phyloP scores from a whole-genome alignment of 2,888 invertebrate species.

The Laspeyria flexula region DNA sequence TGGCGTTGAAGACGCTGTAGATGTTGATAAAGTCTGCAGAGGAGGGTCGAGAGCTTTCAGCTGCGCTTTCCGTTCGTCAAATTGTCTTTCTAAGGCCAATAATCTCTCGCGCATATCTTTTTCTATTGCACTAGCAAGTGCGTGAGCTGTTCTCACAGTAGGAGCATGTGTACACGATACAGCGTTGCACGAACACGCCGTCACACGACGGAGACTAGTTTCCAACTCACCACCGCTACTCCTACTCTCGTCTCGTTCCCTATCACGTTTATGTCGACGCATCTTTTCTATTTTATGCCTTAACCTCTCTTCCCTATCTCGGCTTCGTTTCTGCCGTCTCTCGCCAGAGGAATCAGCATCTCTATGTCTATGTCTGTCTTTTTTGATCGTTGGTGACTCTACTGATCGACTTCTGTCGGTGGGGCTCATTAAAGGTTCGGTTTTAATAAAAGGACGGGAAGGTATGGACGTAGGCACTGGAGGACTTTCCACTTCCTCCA shows the following conservation, averaged over 20 bases:
- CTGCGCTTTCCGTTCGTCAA: constrained; percentile 93
- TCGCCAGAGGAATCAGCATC: constrained; percentile 75
- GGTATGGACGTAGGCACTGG: constrained; percentile 49
- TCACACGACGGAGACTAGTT: constrained; percentile 73
- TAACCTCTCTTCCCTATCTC: constrained; percentile 74
- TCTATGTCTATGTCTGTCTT: constrained; percentile 72
- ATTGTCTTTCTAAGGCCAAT: constrained; percentile 92
- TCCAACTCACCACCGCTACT: constrained; percentile 72
- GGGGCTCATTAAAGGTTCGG: constrained; percentile 70
- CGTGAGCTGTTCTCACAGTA: constrained; percentile 80
- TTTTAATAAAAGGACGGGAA: constrained; percentile 72
- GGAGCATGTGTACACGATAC: constrained; percentile 63
- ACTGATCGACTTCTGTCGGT: constrained; percentile 57
- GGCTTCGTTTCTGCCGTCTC: constrained; percentile 69
- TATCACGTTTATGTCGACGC: constrained; percentile 74
- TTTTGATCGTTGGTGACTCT: constrained; percentile 56
- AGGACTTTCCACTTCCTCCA: constrained; percentile 88
- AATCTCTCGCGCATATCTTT: constrained; percentile 93
- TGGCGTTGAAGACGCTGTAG: constrained; percentile 76
- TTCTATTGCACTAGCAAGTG: constrained; percentile 90
- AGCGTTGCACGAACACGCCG: constrained; percentile 70
- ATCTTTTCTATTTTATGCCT: constrained; percentile 79
- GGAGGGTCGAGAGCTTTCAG: constrained; percentile 90
- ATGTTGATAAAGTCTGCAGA: constrained; percentile 70
- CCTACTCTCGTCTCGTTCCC: constrained; percentile 64